Evolutionary conservation across 2,113 vertebrate genomes (phyloP).

Genomic region (Blennius ocellaris): DNA sequence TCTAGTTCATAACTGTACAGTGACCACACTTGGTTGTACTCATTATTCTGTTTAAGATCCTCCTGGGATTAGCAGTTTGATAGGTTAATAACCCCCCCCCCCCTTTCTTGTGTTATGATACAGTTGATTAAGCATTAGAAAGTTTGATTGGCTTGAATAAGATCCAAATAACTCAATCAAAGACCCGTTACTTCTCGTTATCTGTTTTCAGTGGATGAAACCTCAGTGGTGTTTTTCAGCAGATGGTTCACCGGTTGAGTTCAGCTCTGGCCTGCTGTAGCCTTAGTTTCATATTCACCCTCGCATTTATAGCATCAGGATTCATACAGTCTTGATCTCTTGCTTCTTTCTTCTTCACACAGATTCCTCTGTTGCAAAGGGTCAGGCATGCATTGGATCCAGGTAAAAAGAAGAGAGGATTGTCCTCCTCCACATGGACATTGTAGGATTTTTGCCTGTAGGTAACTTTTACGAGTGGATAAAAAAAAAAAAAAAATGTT

Average conservation of each 20-base stretch:
- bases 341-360: conserved; percentile 52
- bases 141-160: conserved; percentile 57
- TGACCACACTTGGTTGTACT: conserved; percentile 28
- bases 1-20: conserved; percentile 42
- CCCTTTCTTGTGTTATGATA: conserved; percentile 29
- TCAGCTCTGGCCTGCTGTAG: conserved; percentile 39
- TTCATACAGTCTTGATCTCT: conserved; percentile 43
- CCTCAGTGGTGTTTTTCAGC: conserved; percentile 50
- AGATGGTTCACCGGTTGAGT: conserved; percentile 45
- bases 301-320: conserved; percentile 60
- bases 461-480: conserved; percentile 55
- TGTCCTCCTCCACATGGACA: conserved; percentile 62
- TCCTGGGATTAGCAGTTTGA: conserved; percentile 37
- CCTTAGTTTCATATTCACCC: conserved; percentile 38
- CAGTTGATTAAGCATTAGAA: conserved; percentile 56
- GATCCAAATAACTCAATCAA: conserved; percentile 54
- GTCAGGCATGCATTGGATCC: conserved; percentile 77
- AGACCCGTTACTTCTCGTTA: conserved; percentile 39
- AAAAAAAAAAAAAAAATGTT: conserved; percentile 30
- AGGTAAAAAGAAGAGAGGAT: conserved; percentile 65
- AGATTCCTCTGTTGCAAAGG: conserved; percentile 63
- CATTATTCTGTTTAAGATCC: conserved; percentile 33
- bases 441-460: conserved; percentile 53
- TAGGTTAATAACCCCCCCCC: conserved; percentile 55
- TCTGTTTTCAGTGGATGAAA: conserved; percentile 58